Evolutionary conservation across 2,888 invertebrate genomes (phyloP).

Genomic region (Sepiola atlantica): DNA sequence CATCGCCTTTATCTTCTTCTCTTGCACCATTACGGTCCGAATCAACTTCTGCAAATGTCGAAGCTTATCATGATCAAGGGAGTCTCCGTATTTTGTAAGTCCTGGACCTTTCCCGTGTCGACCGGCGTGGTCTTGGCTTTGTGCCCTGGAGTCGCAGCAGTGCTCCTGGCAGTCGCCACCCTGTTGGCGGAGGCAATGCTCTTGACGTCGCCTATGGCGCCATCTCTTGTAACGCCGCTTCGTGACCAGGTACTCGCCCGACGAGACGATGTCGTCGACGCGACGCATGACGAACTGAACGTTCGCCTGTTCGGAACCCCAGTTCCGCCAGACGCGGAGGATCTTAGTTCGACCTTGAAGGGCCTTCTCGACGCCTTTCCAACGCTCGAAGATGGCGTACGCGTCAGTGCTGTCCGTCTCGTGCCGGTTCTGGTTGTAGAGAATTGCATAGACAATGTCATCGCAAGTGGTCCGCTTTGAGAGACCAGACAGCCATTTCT

Average conservation of each 20-base stretch:
- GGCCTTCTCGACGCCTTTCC: conserved; percentile 79
- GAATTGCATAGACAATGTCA: conserved; percentile 84
- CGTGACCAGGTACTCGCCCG: conserved; percentile 54
- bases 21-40: conserved; percentile 79
- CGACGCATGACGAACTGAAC: conserved; percentile 74
- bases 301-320: conserved; percentile 84
- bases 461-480: conserved; percentile 85
- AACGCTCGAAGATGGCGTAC: conserved; percentile 79
- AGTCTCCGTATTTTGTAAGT: conserved; percentile 50
- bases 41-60: conserved; percentile 65
- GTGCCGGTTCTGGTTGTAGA: conserved; percentile 76
- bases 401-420: conserved; percentile 86
- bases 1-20: conserved; percentile 78
- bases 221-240: conserved; percentile 54
- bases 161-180: conserved; percentile 46
- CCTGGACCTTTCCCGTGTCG: conserved; percentile 11
- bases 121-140: conserved; percentile 49
- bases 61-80: conserved; percentile 54
- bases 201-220: conserved; percentile 55
- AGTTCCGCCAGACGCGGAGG: conserved; percentile 86
- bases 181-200: conserved; percentile 47
- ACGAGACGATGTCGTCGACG: conserved; percentile 61
- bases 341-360: conserved; percentile 83
- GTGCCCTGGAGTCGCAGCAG: conserved; percentile 53
- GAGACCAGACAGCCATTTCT: conserved; percentile 86